Base-by-base conservation (phyloP, 2,888 invertebrate species). In the Campopleginae sp. region DNA sequence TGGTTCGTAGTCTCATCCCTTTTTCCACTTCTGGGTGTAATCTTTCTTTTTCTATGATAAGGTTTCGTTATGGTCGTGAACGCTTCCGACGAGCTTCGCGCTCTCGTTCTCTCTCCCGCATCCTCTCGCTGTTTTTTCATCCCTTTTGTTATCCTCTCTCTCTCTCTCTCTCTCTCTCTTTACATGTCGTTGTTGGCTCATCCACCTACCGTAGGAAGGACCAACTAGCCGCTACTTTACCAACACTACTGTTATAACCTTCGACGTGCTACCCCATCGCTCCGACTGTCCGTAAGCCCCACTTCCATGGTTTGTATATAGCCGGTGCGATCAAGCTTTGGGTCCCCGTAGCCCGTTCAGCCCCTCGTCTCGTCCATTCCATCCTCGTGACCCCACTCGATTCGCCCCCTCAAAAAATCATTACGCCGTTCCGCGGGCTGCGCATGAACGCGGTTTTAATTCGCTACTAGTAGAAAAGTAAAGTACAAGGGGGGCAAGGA, bases 321-420 rank as follows among this genome's bases (percentile, higher is more conserved):
- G 23, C 33, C 66, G 6, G 66, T 44, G 44, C 68, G 77, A 68
- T 68, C 58, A 78, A 68, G 54, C 77, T 42, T 54, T 42, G 38
- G 51, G 44, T n/a, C 75, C 75, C 78, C 85, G 58, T 58, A 14
- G 5, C 58, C 58, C 27, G 27, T 27, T 12, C 58, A 27, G 54
- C 27, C 77, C 82, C 70, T 71, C 86, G 48, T 74, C 76, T 51
- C 80, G 14, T 63, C 51, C 71, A 75, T 77, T 75, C 46, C 82
- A 63, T 78, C 94, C 95, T 95, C 94, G 95, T 95, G 95, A 95
- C 95, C 95, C 95, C 95, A 95, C 95, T 95, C 95, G 96, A 96
- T 96, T 96, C 96, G 96, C 96, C 96, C 84, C 96, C 96, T 93
- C 96, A 96, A 96, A 96, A 96, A 96, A 96, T 96, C 96, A 96